These are phyloP conservation scores for Hemibagrus guttatus DNA, from an alignment of 2,797 vertebrate species.

Conservation along the genomic window DNA sequence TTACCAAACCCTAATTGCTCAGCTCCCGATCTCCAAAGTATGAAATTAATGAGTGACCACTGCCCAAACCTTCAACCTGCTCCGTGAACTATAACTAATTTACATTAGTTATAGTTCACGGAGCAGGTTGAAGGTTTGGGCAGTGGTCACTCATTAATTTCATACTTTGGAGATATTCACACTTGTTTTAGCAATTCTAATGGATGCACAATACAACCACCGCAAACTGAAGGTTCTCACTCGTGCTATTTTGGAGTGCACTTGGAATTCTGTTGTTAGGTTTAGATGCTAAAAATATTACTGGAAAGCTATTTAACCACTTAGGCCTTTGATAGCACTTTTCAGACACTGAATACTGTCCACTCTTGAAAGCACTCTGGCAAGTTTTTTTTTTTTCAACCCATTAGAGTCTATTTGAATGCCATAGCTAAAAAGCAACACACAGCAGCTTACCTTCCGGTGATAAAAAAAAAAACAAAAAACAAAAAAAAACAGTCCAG, in stretches of 20 bases:
- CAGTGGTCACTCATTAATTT: conserved; percentile 20
- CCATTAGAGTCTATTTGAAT: conserved; percentile 29
- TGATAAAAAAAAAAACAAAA: neutral
- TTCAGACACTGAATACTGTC: conserved; percentile 19
- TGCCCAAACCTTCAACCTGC: conserved; percentile 5
- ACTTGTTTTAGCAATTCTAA: conserved; percentile 13
- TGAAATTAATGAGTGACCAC: conserved; percentile 23
- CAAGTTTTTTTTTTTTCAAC: neutral
- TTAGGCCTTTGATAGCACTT: conserved; percentile 9
- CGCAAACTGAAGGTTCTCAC: neutral
- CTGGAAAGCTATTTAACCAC: conserved; percentile 24
- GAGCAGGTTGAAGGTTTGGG: conserved; percentile 5
- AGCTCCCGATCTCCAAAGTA: conserved; percentile 1
- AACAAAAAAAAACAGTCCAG: conserved; percentile 33
- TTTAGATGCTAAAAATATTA: neutral
- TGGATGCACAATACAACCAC: neutral
- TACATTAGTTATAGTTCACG: neutral
- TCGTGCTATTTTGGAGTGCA: neutral
- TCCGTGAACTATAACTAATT: neutral
- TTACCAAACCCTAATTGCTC: neutral
- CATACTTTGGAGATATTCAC: conserved; percentile 24
- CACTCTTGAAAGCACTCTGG: conserved; percentile 28
- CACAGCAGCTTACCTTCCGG: neutral
- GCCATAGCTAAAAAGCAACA: conserved; percentile 14
- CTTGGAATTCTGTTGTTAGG: conserved; percentile 1